These are phyloP conservation scores for Upupa epops DNA, from an alignment of 2,113 vertebrate species.

Conservation along the genomic window DNA sequence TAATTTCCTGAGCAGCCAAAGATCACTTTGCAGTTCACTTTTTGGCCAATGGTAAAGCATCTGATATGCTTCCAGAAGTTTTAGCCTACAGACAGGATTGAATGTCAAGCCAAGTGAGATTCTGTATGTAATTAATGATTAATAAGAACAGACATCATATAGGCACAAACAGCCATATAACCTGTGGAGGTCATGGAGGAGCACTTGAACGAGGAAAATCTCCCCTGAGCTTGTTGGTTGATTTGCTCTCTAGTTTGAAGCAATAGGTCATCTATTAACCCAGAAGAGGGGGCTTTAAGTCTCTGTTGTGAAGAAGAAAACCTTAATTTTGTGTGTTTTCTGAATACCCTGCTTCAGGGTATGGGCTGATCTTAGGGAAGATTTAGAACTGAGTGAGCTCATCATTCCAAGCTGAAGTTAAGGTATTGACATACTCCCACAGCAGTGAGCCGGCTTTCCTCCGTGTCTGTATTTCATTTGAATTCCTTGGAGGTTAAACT, in stretches of 20 bases:
- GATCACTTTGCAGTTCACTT: background rate
- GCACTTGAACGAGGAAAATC: background rate
- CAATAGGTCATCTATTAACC: background rate
- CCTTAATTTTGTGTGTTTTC: background rate
- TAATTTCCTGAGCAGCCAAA: background rate
- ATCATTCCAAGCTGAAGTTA: background rate
- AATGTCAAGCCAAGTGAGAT: background rate
- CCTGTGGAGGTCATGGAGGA: background rate
- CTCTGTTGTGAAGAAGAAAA: background rate
- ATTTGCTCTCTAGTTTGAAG: background rate
- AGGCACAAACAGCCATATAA: background rate
- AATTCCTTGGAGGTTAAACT: constrained; percentile 23
- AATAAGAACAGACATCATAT: background rate
- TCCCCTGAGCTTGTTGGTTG: background rate
- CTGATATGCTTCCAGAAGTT: background rate
- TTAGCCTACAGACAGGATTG: background rate
- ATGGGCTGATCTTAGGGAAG: background rate
- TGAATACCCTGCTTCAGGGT: background rate
- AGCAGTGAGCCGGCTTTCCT: background rate
- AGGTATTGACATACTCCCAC: constrained; percentile 7
- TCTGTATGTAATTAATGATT: background rate
- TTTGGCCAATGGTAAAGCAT: background rate
- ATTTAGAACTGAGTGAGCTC: background rate
- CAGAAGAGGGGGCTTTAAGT: background rate
- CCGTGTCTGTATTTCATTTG: background rate